Percentiles rank a stretch among this genome's conserved stretches.
Evolutionary conservation across 2,797 vertebrate species (phyloP).

Genomic region (Podarcis lilfordi): DNA sequence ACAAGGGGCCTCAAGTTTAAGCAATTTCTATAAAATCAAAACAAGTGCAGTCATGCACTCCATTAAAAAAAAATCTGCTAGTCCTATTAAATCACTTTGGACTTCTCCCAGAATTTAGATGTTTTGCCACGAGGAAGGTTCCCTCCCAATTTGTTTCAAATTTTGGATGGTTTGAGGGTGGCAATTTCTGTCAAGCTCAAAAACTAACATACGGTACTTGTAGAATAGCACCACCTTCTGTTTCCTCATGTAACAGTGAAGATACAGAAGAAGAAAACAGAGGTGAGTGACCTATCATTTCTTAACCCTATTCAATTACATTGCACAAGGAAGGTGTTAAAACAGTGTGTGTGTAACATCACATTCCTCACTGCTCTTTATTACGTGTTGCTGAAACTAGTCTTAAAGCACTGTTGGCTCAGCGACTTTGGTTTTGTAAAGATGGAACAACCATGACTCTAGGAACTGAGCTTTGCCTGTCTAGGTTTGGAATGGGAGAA

Average conservation of each 20-base stretch:
- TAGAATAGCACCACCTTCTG: conserved; percentile 18
- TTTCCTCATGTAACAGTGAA: background rate
- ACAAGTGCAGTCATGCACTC: background rate
- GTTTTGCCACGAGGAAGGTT: background rate
- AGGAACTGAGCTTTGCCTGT: background rate
- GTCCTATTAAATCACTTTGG: background rate
- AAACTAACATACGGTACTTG: background rate
- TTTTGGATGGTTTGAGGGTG: background rate
- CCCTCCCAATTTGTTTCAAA: background rate
- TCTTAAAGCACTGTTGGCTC: background rate
- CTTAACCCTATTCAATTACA: background rate
- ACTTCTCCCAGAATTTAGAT: background rate
- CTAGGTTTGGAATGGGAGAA: background rate
- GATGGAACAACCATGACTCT: background rate
- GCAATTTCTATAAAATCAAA: no score
- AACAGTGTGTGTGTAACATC: background rate
- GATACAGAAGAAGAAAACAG: background rate
- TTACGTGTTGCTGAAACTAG: background rate
- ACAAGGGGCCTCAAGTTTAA: no score
- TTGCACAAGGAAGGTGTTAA: background rate
- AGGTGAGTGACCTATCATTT: background rate
- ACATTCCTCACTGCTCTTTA: background rate
- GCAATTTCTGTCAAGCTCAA: background rate
- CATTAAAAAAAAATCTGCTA: background rate
- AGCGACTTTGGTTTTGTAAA: background rate